Conservation (phyloP, 2,797 vertebrate genomes). For the Anableps anableps region DNA sequence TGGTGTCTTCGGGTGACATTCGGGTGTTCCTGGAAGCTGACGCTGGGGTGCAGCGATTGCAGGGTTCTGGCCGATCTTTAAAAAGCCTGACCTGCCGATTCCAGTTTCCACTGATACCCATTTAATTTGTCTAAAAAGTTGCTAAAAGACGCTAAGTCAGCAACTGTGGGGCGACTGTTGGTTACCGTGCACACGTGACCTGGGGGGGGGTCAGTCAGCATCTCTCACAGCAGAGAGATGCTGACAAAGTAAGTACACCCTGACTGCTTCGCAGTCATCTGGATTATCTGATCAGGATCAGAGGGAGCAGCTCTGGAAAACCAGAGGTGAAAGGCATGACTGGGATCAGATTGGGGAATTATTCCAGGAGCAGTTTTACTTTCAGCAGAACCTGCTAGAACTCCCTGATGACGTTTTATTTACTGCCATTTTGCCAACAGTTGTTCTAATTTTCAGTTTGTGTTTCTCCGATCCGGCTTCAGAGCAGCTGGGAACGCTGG, state of each 20-base stretch:
- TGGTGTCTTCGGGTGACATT: no score
- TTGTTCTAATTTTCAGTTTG: background rate
- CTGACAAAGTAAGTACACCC: background rate
- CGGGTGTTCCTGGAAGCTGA: no score
- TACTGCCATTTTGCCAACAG: background rate
- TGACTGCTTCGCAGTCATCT: background rate
- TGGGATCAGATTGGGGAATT: background rate
- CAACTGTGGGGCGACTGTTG: no score
- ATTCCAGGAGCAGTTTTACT: background rate
- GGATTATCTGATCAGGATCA: background rate
- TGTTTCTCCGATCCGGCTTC: constrained; percentile 42
- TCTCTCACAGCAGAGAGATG: no score
- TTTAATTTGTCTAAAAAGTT: no score
- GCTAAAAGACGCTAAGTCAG: no score
- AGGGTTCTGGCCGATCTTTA: no score
- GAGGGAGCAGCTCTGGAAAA: background rate
- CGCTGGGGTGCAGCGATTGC: no score
- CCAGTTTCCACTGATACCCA: no score
- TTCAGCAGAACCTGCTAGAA: background rate
- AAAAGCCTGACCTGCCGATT: no score
- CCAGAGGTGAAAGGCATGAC: background rate
- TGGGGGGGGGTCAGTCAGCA: no score
- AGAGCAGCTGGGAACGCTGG: constrained; percentile 63
- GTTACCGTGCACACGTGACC: no score
- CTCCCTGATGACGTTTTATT: background rate